A percentile compares a stretch with the other conserved stretches of the same genome.
phyloP scores from a whole-genome alignment of 2,113 vertebrate species.

The Petrocephalus microphthalmus region DNA sequence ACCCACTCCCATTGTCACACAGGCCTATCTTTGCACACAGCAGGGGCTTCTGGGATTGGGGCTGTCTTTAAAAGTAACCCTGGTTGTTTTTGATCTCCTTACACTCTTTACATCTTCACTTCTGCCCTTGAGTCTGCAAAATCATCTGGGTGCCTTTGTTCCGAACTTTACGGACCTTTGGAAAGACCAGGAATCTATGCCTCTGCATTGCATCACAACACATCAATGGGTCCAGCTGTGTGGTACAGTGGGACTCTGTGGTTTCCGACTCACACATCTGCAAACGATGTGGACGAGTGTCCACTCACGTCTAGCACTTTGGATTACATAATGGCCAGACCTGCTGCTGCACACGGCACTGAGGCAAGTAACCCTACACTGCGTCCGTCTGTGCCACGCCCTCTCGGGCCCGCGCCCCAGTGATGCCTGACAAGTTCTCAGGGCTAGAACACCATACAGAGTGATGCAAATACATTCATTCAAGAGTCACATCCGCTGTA shows the following conservation, averaged over 20 bases:
- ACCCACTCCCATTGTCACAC: neutral
- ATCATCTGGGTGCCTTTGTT: neutral
- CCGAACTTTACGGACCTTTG: neutral
- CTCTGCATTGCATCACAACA: neutral
- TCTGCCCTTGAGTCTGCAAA: neutral
- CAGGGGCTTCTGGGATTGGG: neutral
- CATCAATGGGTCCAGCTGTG: neutral
- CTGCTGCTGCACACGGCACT: neutral
- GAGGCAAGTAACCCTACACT: neutral
- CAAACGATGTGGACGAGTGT: constrained; percentile 3
- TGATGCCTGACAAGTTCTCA: neutral
- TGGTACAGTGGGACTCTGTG: neutral
- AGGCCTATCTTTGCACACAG: neutral
- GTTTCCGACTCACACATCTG: neutral
- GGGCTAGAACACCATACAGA: neutral
- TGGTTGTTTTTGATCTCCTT: neutral
- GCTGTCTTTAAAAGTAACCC: neutral
- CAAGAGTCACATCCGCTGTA: neutral
- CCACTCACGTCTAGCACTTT: neutral
- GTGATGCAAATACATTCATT: neutral
- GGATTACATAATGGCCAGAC: neutral
- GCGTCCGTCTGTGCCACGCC: neutral
- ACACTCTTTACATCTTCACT: too few relatives aligned
- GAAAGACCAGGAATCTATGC: neutral
- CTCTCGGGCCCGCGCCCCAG: too few relatives aligned